Base-by-base conservation (phyloP, 2,113 vertebrate genomes). In the Chamaetylas fuelleborni region DNA sequence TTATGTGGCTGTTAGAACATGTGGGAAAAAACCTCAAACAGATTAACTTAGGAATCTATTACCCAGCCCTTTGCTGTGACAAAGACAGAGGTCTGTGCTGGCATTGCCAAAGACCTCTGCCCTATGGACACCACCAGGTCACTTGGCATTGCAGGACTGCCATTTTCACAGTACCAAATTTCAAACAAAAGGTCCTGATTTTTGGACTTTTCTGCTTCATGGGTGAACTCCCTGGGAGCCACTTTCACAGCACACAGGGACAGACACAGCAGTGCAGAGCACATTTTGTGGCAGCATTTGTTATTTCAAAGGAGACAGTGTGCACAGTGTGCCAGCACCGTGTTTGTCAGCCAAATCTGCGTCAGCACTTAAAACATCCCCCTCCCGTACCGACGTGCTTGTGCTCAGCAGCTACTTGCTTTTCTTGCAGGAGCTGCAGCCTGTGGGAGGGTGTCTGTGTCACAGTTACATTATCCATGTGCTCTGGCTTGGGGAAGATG, bases 391-490 rank as follows among this genome's bases (percentile, higher is more conserved):
- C 19, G 89, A 84, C 53, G 9, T 87, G 77, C 86, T 76, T 58
- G 65, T 43, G 84, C 95, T 91, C 90, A 74, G 95, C 96, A 87
- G 92, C 80, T 78, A 91, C 94, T 96, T 92, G 94, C 91, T 95
- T 83, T 88, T 86, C 93, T 73, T 81, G 92, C 5, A 90, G 72
- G 77, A 96, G 93, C 86, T 89, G 92, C 83, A 93, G 88, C 73
- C 77, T 1, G 77, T 95, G 88, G 96, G 94, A 96, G 94, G 95
- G 88, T 91, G 89, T 81, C 83, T 91, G 69, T 88, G 80, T 81
- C 89, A 89, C 9, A 14, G 72, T 86, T 92, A 81, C 77, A 91
- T 71, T 84, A 81, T 17, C 73, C 81, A 76, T 28, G 38, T 60
- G 69, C 81, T 90, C 56, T 0, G 3, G 69, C 43, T 80, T 51